These are phyloP conservation scores for Lochmaea crataegi DNA, from an alignment of 2,888 invertebrate species.

Conservation along the genomic window DNA sequence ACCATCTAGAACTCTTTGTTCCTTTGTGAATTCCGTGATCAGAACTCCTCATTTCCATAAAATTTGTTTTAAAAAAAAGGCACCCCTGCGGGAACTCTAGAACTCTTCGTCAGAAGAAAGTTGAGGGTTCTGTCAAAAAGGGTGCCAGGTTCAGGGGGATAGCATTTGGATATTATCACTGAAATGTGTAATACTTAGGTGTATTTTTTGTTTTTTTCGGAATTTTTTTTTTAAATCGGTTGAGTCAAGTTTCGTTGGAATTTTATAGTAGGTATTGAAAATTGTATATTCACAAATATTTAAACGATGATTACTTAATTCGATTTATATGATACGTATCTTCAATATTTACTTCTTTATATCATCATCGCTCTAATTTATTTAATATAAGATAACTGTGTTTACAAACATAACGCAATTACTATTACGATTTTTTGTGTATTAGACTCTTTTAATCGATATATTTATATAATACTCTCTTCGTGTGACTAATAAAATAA, in stretches of 20 bases:
- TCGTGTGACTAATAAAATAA: too few species aligned
- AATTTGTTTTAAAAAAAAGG: too few species aligned
- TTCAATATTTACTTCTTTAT: neutral
- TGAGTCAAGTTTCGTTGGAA: neutral
- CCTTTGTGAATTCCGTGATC: too few species aligned
- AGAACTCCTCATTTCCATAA: too few species aligned
- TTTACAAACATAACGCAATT: neutral
- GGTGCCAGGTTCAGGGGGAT: too few species aligned
- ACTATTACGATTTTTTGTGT: neutral
- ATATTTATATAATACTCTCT: neutral
- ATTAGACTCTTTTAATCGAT: neutral
- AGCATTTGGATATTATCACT: too few species aligned
- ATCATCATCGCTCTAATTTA: neutral
- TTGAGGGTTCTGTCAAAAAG: too few species aligned
- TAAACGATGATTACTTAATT: neutral
- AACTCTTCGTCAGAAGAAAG: too few species aligned
- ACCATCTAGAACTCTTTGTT: too few species aligned
- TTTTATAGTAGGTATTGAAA: neutral
- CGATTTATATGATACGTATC: neutral
- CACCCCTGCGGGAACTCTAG: too few species aligned
- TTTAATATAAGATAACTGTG: neutral
- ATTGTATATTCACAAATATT: neutral
- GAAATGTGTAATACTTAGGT: too few species aligned
- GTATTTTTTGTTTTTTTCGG: too few species aligned
- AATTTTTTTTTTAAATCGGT: neutral